phyloP scores from a whole-genome alignment of 2,113 vertebrate genomes.

The Cariama cristata region DNA sequence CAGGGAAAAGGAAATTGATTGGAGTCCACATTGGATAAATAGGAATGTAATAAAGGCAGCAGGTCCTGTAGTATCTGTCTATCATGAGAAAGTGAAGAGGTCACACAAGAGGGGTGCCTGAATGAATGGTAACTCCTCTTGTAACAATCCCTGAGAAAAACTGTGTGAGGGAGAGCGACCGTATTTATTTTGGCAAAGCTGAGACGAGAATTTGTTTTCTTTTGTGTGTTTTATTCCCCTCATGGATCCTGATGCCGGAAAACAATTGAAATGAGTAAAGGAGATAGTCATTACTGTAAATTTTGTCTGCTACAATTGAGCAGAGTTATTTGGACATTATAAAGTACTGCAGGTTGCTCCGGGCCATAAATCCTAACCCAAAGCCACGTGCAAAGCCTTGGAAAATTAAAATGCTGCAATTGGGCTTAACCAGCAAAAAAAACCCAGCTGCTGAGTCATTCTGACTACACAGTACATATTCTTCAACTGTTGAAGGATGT shows the following conservation, averaged over 20 bases:
- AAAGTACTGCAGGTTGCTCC: constrained; percentile 4
- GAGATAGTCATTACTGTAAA: background rate
- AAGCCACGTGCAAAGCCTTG: constrained; percentile 22
- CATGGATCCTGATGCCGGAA: background rate
- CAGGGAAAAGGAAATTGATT: background rate
- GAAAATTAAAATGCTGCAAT: constrained; percentile 38
- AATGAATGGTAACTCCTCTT: background rate
- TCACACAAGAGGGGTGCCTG: background rate
- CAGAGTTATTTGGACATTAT: constrained; percentile 3
- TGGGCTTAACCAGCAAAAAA: background rate
- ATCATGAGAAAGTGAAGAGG: background rate
- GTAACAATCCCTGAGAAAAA: background rate
- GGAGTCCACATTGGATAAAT: background rate
- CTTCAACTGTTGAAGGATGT: background rate
- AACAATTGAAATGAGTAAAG: background rate
- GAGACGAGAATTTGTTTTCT: background rate
- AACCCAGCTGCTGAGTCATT: background rate
- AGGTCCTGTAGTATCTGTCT: background rate
- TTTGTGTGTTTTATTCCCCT: background rate
- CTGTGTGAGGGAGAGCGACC: background rate
- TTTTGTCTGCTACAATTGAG: background rate
- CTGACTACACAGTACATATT: background rate
- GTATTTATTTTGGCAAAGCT: constrained; percentile 10
- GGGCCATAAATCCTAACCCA: constrained; percentile 3
- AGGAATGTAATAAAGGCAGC: background rate